Evolutionary conservation across 2,797 vertebrate species (phyloP).

Genomic region (Neostethus bicornis): DNA sequence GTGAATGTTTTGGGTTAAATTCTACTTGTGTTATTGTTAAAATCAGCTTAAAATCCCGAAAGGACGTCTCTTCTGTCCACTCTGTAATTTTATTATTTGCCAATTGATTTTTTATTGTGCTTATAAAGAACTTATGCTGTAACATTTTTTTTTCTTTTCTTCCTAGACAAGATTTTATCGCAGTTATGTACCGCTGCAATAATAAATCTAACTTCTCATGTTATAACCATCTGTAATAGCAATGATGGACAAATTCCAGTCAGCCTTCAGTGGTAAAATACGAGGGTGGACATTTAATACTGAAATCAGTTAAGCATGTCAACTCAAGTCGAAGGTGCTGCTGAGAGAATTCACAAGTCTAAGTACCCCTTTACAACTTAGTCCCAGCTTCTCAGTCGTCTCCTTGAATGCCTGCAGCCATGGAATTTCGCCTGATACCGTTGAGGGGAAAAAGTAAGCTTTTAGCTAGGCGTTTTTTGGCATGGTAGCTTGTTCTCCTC

Average conservation of each 20-base stretch:
- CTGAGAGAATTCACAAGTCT: conserved; percentile 27
- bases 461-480: conserved; percentile 70
- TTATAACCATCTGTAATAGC: conserved; percentile 60
- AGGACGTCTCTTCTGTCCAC: neutral
- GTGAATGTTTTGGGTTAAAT: neutral
- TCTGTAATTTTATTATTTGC: neutral
- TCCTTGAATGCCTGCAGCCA: conserved; percentile 41
- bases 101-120: neutral
- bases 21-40: neutral
- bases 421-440: conserved; percentile 56
- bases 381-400: conserved; percentile 35
- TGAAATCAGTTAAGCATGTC: conserved; percentile 49
- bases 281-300: conserved; percentile 51
- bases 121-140: neutral
- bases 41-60: neutral
- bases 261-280: conserved; percentile 43
- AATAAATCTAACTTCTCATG: conserved; percentile 39
- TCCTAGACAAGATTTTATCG: conserved; percentile 35
- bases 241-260: conserved; percentile 50
- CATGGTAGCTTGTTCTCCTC: conserved; percentile 57
- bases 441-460: conserved; percentile 26
- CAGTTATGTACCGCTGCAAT: conserved; percentile 25
- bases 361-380: conserved; percentile 12
- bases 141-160: neutral
- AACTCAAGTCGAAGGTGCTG: conserved; percentile 49